Evolutionary conservation across 2,888 invertebrate species (phyloP).

Genomic region (Lottia gigantea): DNA sequence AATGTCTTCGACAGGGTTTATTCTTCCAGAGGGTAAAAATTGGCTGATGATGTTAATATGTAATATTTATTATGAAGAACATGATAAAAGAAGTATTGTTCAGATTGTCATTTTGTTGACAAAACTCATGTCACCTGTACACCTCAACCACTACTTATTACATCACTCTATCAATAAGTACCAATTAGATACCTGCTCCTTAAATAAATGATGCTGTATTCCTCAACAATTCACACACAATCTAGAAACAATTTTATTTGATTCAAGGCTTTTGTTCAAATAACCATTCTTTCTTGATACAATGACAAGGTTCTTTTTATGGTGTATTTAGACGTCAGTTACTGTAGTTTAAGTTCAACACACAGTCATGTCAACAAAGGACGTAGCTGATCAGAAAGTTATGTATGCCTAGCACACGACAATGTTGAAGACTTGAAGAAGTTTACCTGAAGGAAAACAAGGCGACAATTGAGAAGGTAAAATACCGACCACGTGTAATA

Average conservation of each 20-base stretch:
- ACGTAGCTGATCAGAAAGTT: background rate
- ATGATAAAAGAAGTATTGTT: too few species aligned
- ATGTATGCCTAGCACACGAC: conserved; percentile 11
- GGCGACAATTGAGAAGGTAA: conserved; percentile 9
- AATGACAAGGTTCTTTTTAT: conserved; percentile 2
- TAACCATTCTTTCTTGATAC: background rate
- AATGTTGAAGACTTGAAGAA: conserved; percentile 2
- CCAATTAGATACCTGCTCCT: conserved; percentile 7
- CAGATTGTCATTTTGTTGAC: too few species aligned
- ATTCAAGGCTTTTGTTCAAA: background rate
- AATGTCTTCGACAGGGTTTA: too few species aligned
- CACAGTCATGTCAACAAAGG: background rate
- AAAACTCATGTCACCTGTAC: too few species aligned
- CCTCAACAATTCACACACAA: conserved; percentile 6
- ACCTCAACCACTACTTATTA: background rate
- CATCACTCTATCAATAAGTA: background rate
- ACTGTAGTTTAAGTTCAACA: background rate
- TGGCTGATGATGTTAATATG: too few species aligned
- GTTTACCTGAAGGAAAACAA: background rate
- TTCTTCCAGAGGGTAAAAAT: too few species aligned
- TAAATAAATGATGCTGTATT: background rate
- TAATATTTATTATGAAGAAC: too few species aligned
- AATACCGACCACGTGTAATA: conserved; percentile 9
- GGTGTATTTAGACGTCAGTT: background rate
- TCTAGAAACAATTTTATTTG: background rate